These are phyloP conservation scores for Steinernema scapterisci DNA, from an alignment of 2,888 invertebrate species.

Conservation along the genomic window DNA sequence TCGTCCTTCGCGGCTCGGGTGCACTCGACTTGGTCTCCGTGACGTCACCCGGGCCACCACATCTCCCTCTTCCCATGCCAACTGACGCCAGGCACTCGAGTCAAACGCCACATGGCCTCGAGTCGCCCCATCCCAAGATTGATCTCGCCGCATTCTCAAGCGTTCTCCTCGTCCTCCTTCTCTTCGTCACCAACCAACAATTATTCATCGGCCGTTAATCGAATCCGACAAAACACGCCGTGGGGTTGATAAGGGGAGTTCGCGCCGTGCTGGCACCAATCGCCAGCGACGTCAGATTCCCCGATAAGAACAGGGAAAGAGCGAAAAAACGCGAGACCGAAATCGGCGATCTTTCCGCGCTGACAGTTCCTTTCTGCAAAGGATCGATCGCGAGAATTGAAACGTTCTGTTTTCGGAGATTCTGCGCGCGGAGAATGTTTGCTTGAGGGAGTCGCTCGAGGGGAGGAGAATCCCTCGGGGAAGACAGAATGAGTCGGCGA, in stretches of 20 bases:
- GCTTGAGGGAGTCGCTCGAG: neutral
- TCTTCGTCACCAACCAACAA: neutral
- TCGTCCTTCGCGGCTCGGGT: too few species aligned
- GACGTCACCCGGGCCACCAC: too few species aligned
- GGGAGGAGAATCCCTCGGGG: neutral
- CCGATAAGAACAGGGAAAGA: neutral
- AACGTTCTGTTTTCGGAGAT: too few species aligned
- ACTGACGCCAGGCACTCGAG: neutral
- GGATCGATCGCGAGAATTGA: neutral
- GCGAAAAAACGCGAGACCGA: constrained; percentile 11
- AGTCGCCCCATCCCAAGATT: too few species aligned
- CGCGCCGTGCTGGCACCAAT: constrained; percentile 2
- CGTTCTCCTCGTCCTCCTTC: neutral
- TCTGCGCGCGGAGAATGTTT: neutral
- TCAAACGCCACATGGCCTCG: neutral
- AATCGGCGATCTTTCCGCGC: neutral
- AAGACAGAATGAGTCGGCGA: neutral
- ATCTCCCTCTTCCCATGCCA: too few species aligned
- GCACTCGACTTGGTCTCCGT: too few species aligned
- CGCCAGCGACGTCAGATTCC: constrained; percentile 15
- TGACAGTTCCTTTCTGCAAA: constrained; percentile 2
- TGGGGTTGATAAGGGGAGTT: constrained; percentile 12
- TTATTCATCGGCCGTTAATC: neutral
- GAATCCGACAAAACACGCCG: neutral
- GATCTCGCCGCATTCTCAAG: neutral